A percentile compares a stretch with the other conserved stretches of the same genome.
Evolutionary conservation across 2,797 vertebrate genomes (phyloP).

Genomic region (Anabacerthia variegaticeps): DNA sequence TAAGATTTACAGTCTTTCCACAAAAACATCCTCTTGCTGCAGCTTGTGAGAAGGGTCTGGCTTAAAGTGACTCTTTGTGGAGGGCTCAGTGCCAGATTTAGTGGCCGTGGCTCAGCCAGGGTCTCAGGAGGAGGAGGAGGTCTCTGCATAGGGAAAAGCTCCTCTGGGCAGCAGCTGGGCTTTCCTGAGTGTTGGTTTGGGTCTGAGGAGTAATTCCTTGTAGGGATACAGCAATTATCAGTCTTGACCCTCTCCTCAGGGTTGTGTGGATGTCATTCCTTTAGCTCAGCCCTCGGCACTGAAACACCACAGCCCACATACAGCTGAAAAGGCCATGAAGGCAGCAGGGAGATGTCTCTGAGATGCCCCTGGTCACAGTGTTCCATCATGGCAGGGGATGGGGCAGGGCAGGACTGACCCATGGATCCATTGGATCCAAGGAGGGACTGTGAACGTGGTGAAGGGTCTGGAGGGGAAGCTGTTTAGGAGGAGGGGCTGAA

Average conservation of each 20-base stretch:
- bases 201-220: neutral
- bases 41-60: neutral
- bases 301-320: rapidly evolving
- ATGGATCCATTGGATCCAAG: rapidly evolving
- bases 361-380: rapidly evolving
- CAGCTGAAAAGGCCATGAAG: rapidly evolving
- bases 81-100: neutral
- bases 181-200: neutral
- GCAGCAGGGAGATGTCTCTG: neutral
- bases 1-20: neutral
- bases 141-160: neutral
- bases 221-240: neutral
- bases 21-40: neutral
- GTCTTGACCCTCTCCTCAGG: neutral
- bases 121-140: neutral
- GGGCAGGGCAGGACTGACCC: neutral
- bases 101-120: rapidly evolving
- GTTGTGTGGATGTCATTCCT: neutral
- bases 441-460: neutral
- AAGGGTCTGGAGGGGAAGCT: neutral
- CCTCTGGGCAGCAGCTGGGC: neutral
- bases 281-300: neutral
- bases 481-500: too few species aligned
- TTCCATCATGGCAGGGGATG: neutral
- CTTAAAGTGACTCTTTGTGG: rapidly evolving